Conservation (phyloP, 2,888 invertebrate species). For the Polietes domitor region DNA sequence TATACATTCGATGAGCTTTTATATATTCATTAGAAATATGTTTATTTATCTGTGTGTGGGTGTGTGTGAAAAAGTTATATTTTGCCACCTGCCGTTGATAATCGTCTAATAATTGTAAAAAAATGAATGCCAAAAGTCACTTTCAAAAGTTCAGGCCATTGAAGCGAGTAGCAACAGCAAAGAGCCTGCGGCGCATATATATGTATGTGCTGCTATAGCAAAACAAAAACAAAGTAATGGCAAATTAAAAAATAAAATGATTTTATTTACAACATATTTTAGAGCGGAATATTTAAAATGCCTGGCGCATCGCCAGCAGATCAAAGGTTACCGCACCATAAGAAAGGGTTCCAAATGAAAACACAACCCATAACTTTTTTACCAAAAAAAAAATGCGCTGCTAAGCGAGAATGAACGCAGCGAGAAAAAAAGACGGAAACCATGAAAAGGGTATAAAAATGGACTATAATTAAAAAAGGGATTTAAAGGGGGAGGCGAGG, state of each 20-base stretch:
- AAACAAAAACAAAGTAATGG: background rate
- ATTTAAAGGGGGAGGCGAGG: background rate
- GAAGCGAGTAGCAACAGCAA: background rate
- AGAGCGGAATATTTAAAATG: slow-evolving; percentile 8
- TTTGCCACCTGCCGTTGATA: too few relatives aligned
- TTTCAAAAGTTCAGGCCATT: background rate
- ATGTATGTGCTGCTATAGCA: background rate
- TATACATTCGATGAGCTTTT: too few relatives aligned
- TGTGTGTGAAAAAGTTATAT: too few relatives aligned
- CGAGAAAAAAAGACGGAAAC: background rate
- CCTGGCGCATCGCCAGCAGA: background rate
- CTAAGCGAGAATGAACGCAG: background rate
- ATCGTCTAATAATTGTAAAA: too few relatives aligned
- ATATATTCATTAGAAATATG: too few relatives aligned
- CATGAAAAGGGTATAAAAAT: background rate
- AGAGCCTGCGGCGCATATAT: background rate
- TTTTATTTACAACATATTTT: slow-evolving; percentile 17
- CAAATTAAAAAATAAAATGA: background rate
- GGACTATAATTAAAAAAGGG: background rate
- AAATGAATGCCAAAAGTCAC: background rate
- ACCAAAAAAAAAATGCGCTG: too few relatives aligned
- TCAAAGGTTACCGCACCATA: slow-evolving; percentile 4
- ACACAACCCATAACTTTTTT: too few relatives aligned
- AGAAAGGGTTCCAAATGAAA: background rate
- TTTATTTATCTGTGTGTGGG: too few relatives aligned